A percentile compares a stretch with the other conserved stretches of the same genome.
These are phyloP conservation scores for Trichoplusia ni DNA, from an alignment of 1,140 invertebrate genomes.

Conservation along the genomic window DNA sequence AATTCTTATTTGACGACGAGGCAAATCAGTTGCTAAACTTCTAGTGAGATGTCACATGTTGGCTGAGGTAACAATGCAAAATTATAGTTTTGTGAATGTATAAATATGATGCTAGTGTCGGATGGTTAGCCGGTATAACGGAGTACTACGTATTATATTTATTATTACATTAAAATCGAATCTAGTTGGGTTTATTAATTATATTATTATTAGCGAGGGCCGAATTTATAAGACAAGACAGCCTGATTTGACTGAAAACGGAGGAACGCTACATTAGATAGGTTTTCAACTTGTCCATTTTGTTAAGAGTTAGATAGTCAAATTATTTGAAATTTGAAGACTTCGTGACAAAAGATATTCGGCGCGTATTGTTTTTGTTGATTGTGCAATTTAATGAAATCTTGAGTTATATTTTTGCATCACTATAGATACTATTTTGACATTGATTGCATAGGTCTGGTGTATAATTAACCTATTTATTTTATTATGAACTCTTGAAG, in stretches of 20 bases:
- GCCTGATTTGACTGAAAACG: conserved; percentile 27
- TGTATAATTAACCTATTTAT: conserved; percentile 46
- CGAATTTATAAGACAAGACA: not conserved
- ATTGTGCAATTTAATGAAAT: conserved; percentile 21
- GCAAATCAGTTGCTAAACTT: conserved; percentile 11
- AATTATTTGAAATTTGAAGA: conserved; percentile 44
- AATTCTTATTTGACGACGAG: not conserved
- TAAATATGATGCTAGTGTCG: conserved; percentile 6
- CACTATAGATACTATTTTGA: not conserved
- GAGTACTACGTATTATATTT: conserved; percentile 19
- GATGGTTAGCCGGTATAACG: conserved; percentile 8
- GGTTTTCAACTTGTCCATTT: conserved; percentile 45
- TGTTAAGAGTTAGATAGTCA: conserved; percentile 50
- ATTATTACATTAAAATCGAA: conserved; percentile 23
- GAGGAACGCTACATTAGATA: conserved; percentile 31
- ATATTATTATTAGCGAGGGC: conserved; percentile 1
- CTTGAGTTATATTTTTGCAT: conserved; percentile 12
- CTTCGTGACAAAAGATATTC: conserved; percentile 11
- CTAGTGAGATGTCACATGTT: conserved; percentile 25
- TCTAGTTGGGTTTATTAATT: conserved; percentile 8
- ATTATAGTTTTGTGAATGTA: conserved; percentile 12
- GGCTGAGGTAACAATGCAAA: conserved; percentile 12
- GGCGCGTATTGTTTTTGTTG: conserved; percentile 23
- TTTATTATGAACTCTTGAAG: conserved; percentile 44
- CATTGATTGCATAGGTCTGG: conserved; percentile 30